Conservation (phyloP, 1,140 invertebrate species). For the Polypedilum pembai region DNA sequence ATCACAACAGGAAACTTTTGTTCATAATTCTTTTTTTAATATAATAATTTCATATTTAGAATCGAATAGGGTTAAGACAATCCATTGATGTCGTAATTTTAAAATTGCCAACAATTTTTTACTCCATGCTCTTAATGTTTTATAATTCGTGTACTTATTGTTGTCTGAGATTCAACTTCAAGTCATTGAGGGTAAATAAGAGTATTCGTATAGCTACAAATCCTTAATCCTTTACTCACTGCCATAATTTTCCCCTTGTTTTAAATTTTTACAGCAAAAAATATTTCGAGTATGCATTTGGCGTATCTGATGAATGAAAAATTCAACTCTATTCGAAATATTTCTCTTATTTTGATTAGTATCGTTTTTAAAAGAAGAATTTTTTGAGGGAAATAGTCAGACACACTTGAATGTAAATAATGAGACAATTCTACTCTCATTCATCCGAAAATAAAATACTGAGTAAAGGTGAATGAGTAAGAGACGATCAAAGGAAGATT, state of each 20-base stretch:
- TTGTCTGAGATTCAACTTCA: neutral
- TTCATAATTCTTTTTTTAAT: neutral
- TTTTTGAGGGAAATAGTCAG: neutral
- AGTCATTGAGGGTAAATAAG: slow-evolving; percentile 14
- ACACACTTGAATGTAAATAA: neutral
- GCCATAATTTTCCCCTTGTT: neutral
- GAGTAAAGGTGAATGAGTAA: neutral
- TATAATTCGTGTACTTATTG: neutral
- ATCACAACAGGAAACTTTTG: neutral
- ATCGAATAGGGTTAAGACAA: neutral
- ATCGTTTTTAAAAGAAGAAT: neutral
- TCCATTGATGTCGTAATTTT: slow-evolving; percentile 12
- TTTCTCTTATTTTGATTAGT: neutral
- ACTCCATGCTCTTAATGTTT: neutral
- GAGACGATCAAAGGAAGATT: neutral
- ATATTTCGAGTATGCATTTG: neutral
- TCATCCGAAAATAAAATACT: neutral
- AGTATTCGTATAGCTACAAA: neutral
- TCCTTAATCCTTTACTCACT: slow-evolving; percentile 23
- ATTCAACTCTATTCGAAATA: neutral
- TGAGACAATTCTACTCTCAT: neutral
- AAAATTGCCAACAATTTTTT: neutral
- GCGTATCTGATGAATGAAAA: neutral
- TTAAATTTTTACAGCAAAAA: too few species aligned
- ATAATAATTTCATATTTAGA: neutral